Base-by-base conservation (phyloP, 2,888 invertebrate genomes). In the Cerastoderma edule region DNA sequence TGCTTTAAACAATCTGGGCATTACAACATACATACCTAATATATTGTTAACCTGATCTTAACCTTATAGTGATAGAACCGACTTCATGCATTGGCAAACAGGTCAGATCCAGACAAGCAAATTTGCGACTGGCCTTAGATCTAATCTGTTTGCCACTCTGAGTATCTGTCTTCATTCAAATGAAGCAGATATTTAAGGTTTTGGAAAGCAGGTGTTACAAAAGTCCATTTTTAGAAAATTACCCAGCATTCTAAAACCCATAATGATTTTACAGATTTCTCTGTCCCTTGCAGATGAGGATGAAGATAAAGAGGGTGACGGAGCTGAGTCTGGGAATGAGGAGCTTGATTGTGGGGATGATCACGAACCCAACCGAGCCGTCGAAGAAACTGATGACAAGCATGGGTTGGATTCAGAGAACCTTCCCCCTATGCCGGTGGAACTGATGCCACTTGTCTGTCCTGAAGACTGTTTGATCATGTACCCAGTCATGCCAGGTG, bases 401-500 rank as follows among this genome's bases (percentile, higher is more conserved):
- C 13, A 28, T 3, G 27, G 24, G 22, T 13, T 13, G 2, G 53
- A 33, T 16, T 24, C 63, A 19, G 39, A 1, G 13, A 22, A 1
- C 16, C 1, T 65, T 22, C 65, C 65, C 2, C 2, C 28, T 16
- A 19, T 28, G 16, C 65, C 65, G 1, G 13, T 46, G 16, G 65
- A 65, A 27, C 24, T 65, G 28, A n/a, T 30, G 1, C 65, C 48
- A 13, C 46, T 44, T 4, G 19, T 24, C 27, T 64, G 64, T 27
- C 64, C 64, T 2, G 24, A 64, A n/a, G 65, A 65, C 32, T 65
- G 44, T 22, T 30, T 65, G 8, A n/a, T 65, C 30, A 24, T 65
- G 19, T 65, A 65, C 19, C 65, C 65, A 6, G 65, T 65, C 16
- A 65, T 65, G 65, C 30, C 44, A 46, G 65, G 65, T 65, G 48